Evolutionary conservation across 2,113 vertebrate genomes (phyloP).

Genomic region (Menidia beryllina): DNA sequence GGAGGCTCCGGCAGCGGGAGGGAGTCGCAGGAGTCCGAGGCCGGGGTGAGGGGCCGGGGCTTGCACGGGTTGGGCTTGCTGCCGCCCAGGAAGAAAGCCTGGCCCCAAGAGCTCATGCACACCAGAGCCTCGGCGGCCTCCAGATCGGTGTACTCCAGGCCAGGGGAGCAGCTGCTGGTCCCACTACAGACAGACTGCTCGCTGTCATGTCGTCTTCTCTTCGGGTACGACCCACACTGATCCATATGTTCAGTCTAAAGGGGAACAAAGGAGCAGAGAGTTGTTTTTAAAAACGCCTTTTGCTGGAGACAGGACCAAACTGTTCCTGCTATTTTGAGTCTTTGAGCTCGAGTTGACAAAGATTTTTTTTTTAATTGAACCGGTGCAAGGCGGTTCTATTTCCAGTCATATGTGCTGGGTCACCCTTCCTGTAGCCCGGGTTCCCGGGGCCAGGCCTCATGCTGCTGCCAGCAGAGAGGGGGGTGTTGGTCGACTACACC

Average conservation of each 20-base stretch:
- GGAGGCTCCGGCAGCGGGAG: conserved; percentile 74
- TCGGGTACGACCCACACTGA: conserved; percentile 84
- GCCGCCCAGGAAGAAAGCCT: conserved; percentile 72
- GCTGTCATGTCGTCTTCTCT: conserved; percentile 88
- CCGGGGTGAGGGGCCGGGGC: conserved; percentile 92
- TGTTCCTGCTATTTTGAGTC: background rate
- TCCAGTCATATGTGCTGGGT: conserved; percentile 34
- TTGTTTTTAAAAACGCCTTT: background rate
- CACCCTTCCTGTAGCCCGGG: conserved; percentile 30
- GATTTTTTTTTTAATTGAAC: no score
- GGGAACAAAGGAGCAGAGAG: background rate
- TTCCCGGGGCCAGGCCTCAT: conserved; percentile 34
- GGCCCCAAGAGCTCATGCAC: conserved; percentile 98
- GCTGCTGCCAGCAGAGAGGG: conserved; percentile 20
- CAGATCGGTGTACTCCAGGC: conserved; percentile 92
- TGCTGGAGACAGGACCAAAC: background rate
- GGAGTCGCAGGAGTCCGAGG: conserved; percentile 93
- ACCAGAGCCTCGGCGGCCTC: conserved; percentile 95
- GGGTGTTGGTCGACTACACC: conserved; percentile 67
- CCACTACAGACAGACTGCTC: conserved; percentile 84
- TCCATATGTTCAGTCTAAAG: conserved; percentile 87
- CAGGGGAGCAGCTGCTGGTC: conserved; percentile 21
- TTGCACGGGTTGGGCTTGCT: conserved; percentile 79
- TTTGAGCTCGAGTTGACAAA: no score
- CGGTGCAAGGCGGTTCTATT: no score